phyloP scores from a whole-genome alignment of 2,888 invertebrate genomes.

The Pterostichus niger region DNA sequence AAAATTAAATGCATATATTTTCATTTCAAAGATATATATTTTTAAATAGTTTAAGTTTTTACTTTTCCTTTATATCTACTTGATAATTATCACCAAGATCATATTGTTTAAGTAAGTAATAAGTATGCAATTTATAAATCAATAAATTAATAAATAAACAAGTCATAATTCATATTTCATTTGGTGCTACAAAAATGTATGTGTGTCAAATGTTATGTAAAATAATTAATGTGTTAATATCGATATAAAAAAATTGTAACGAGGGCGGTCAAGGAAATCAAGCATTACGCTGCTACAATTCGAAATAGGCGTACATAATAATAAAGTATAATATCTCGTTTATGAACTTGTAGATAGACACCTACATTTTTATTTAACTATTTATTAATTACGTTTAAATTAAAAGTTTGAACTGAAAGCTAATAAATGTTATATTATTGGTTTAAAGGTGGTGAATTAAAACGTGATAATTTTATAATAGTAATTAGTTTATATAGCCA shows the following conservation, averaged over 20 bases:
- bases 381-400: background rate
- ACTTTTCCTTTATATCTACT: background rate
- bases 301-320: background rate
- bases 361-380: background rate
- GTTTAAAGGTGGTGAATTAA: background rate
- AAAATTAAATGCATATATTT: too few relatives aligned
- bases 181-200: background rate
- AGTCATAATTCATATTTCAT: background rate
- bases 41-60: too few relatives aligned
- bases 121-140: background rate
- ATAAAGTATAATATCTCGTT: background rate
- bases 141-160: background rate
- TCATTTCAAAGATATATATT: too few relatives aligned
- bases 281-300: constrained; percentile 3
- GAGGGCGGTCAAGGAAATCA: constrained; percentile 11
- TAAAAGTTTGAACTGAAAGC: too few relatives aligned
- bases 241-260: background rate
- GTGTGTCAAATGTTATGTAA: background rate
- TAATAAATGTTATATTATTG: constrained; percentile 1
- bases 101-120: background rate
- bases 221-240: background rate
- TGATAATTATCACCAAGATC: background rate
- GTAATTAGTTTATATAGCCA: constrained; percentile 1
- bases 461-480: constrained; percentile 27
- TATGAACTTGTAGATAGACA: background rate